Evolutionary conservation across 2,888 invertebrate genomes (phyloP), one percentile per base, ranked within the genome.

Genomic region (Itoplectis maculator): DNA sequence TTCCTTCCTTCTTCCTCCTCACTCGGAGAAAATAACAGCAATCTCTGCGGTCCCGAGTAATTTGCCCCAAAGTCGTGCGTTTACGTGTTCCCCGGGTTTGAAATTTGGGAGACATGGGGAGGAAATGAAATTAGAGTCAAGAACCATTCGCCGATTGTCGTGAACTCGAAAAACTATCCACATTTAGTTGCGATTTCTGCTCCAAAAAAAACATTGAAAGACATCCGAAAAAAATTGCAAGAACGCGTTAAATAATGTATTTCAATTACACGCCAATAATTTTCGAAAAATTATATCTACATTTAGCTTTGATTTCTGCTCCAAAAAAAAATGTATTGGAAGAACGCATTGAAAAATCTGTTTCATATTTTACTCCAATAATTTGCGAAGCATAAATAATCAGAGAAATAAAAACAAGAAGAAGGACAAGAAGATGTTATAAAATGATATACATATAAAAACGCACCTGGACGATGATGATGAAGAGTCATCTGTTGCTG

Each of bases 401-500:
- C 1, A 42, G 8, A 1, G 42, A 42, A 8, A 42, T 5, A 8
- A 8, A 13, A 42, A 42, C 2, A 51, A 51, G 18, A 2, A 18
- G 18, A 3, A 51, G 1, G n/a, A 51, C 1, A 49, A 7, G 15
- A 20, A 18, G 18, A 20, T 51, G 18, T 0, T 6, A 7, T 3
- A n/a, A 45, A n/a, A n/a, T 42, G 4, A 15, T 51, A 18, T 29
- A 23, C 54, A 11, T 37, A 45, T 20, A 18, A 18, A 23, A 18
- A 56, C 78, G 8, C n/a, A 84, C 84, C 84, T 81, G 84, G 80
- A 42, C 82, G 82, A 75, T 84, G 83, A 76, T 84, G 85, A 82
- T 86, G 87, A 5, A 87, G 85, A 5, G 86, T 85, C 63, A 89
- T 85, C 40, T 86, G 85, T 4, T 88, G 89, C 54, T 88, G 88